phyloP scores from a whole-genome alignment of 2,888 invertebrate species.

The Ditylenchus weischeri region DNA sequence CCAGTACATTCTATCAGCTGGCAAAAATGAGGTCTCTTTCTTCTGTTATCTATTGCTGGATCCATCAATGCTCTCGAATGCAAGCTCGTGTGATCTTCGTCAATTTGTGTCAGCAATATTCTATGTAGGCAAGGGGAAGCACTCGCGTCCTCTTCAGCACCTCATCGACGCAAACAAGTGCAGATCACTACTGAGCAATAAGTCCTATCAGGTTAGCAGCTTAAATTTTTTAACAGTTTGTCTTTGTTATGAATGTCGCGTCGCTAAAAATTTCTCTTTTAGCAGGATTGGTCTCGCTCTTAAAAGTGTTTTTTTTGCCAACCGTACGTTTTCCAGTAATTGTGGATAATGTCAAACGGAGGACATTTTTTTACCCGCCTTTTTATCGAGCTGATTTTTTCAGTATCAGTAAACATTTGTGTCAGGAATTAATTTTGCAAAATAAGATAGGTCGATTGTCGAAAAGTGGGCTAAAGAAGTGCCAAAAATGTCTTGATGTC shows the following conservation, averaged over 20 bases:
- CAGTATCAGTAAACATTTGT: too few species aligned
- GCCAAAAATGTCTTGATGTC: too few species aligned
- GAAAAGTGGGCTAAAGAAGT: not conserved
- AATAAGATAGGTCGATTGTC: too few species aligned
- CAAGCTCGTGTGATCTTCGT: conserved; percentile 65
- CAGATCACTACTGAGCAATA: conserved; percentile 23
- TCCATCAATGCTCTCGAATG: conserved; percentile 28
- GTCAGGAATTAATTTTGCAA: too few species aligned
- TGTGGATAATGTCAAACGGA: too few species aligned
- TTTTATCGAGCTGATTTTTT: too few species aligned
- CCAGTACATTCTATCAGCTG: conserved; percentile 28
- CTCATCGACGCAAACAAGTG: conserved; percentile 77
- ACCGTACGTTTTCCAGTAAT: too few species aligned
- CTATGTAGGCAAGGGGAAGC: conserved; percentile 91
- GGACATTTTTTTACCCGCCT: not conserved
- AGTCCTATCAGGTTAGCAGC: conserved; percentile 11
- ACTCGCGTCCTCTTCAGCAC: conserved; percentile 82
- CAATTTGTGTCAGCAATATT: conserved; percentile 82
- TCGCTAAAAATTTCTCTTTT: too few species aligned
- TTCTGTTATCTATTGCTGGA: conserved; percentile 54
- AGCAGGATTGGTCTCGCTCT: too few species aligned
- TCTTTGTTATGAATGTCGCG: too few species aligned
- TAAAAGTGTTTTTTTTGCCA: too few species aligned
- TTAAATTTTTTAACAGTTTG: not conserved
- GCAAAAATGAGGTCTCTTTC: conserved; percentile 31